Percentiles rank a stretch among this genome's conserved stretches.
phyloP scores from a whole-genome alignment of 2,888 invertebrate species.

The Mystacides longicornis region DNA sequence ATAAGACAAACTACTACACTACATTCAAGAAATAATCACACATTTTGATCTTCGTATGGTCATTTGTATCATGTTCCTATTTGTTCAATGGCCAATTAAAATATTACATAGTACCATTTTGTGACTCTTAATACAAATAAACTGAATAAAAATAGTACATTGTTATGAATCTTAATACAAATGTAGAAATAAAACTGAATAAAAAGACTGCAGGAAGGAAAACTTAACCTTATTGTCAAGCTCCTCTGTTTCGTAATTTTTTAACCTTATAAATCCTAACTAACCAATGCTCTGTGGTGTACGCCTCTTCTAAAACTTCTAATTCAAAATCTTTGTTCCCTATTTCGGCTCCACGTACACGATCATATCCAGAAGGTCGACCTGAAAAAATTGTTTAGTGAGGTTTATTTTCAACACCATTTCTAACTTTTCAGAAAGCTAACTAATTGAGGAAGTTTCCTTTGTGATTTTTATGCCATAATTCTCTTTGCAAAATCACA shows the following conservation, averaged over 20 bases:
- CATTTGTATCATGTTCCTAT: too few relatives aligned
- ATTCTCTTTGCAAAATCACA: too few relatives aligned
- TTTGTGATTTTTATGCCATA: too few relatives aligned
- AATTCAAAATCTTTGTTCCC: slow-evolving; percentile 98
- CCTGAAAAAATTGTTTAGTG: slow-evolving; percentile 44
- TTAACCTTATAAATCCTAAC: slow-evolving; percentile 98
- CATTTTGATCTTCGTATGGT: too few relatives aligned
- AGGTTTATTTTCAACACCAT: background rate
- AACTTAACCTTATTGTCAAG: slow-evolving; percentile 39
- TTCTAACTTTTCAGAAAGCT: slow-evolving; percentile 1
- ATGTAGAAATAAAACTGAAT: background rate
- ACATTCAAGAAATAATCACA: too few relatives aligned
- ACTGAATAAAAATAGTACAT: background rate
- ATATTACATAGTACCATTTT: too few relatives aligned
- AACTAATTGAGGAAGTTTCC: too few relatives aligned
- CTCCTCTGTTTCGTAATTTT: slow-evolving; percentile 82
- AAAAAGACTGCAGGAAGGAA: background rate
- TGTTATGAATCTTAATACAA: background rate
- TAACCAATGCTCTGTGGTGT: slow-evolving; percentile 98
- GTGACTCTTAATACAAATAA: background rate
- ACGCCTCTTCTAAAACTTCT: slow-evolving; percentile 98
- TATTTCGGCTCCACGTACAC: slow-evolving; percentile 95
- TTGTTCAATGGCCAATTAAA: too few relatives aligned
- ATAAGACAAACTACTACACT: too few relatives aligned
- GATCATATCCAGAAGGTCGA: slow-evolving; percentile 92